These are phyloP conservation scores for Eumacrocentrus americanus DNA, from an alignment of 2,888 invertebrate species.

Conservation along the genomic window DNA sequence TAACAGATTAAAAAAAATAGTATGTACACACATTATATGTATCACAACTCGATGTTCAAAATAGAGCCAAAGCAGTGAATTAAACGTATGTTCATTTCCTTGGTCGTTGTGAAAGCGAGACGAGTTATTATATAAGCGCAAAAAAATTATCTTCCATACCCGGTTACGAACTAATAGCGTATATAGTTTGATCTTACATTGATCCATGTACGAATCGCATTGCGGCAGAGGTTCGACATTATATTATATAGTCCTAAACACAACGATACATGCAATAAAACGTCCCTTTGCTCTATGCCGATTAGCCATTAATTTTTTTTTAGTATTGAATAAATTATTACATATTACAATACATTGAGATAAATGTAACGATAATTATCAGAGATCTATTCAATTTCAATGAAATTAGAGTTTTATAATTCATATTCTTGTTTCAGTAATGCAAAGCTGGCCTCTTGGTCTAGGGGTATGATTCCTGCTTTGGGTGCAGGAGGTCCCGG, in stretches of 20 bases:
- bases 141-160: neutral
- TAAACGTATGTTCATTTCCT: neutral
- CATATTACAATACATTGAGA: neutral
- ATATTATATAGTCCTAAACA: no score
- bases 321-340: neutral
- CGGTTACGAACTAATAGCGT: neutral
- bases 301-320: no score
- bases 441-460: conserved; percentile 57
- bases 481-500: conserved; percentile 64
- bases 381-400: neutral
- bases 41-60: neutral
- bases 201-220: no score
- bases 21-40: neutral
- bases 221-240: no score
- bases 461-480: conserved; percentile 64
- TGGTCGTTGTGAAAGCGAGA: neutral
- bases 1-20: neutral
- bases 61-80: neutral
- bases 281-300: no score
- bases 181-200: no score
- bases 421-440: no score
- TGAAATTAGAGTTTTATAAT: no score
- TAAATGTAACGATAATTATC: neutral
- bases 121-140: neutral
- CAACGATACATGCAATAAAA: no score